Evolutionary conservation across 2,888 invertebrate species (phyloP).

Genomic region (Ramazzottius varieornatus): DNA sequence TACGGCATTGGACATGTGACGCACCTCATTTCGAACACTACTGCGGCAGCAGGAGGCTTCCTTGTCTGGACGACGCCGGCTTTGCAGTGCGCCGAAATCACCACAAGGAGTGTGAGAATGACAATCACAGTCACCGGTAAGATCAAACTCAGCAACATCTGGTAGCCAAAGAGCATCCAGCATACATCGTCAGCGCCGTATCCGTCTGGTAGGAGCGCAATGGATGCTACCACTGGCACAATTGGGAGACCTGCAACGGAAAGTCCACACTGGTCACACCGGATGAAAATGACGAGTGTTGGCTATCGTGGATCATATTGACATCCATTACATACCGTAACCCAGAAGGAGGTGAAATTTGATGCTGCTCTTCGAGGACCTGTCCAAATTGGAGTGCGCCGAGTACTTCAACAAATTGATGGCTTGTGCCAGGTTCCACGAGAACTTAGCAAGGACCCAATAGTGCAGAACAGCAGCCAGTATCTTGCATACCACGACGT

Average conservation of each 20-base stretch:
- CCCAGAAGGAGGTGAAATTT: too few relatives aligned
- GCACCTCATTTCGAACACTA: too few relatives aligned
- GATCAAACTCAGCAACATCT: not conserved
- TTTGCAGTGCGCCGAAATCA: not conserved
- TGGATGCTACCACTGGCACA: conserved; percentile 60
- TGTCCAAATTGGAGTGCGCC: too few relatives aligned
- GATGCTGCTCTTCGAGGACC: too few relatives aligned
- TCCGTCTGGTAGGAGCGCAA: conserved; percentile 71
- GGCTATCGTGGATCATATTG: too few relatives aligned
- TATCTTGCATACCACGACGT: conserved; percentile 37
- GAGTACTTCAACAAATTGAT: conserved; percentile 68
- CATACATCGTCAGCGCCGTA: conserved; percentile 34
- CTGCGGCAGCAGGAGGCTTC: too few relatives aligned
- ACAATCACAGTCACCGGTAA: not conserved
- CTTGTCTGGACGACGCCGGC: too few relatives aligned
- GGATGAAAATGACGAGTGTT: too few relatives aligned
- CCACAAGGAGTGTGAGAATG: not conserved
- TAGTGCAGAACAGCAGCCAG: conserved; percentile 72
- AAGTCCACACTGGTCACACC: too few relatives aligned
- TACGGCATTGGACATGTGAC: too few relatives aligned
- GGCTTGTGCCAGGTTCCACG: conserved; percentile 72
- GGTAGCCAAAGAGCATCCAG: not conserved
- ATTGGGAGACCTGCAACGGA: conserved; percentile 35
- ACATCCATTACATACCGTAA: too few relatives aligned
- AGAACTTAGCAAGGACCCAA: conserved; percentile 64